A percentile compares a stretch with the other conserved stretches of the same genome.
Conservation (phyloP, 2,888 invertebrate genomes). For the Sympetrum striolatum region DNA sequence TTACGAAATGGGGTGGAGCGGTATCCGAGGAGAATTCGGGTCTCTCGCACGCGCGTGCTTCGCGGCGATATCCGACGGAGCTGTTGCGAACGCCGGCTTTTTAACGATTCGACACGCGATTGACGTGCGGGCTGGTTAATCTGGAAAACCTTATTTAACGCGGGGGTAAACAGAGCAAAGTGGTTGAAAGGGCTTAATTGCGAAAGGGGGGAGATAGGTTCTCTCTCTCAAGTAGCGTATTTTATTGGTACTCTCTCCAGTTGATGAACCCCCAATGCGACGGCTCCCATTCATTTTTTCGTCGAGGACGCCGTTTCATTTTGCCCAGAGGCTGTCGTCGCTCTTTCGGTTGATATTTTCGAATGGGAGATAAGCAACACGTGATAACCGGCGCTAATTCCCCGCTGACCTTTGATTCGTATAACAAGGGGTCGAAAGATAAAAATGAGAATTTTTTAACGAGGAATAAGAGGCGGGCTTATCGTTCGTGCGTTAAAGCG, state of each 20-base stretch:
- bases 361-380: background rate
- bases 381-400: background rate
- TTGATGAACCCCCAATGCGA: background rate
- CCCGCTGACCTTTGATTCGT: background rate
- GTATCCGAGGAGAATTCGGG: background rate
- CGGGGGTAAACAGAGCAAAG: background rate
- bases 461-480: too few relatives aligned
- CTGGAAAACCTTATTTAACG: background rate
- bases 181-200: background rate
- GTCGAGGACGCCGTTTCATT: background rate
- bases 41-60: background rate
- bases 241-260: background rate
- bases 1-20: background rate
- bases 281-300: background rate
- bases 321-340: background rate
- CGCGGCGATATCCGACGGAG: background rate
- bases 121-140: background rate
- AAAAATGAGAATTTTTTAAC: too few relatives aligned
- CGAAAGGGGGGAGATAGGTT: background rate
- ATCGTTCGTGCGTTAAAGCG: too few relatives aligned
- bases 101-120: constrained; percentile 24
- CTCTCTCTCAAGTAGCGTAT: background rate
- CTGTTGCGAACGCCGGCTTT: background rate
- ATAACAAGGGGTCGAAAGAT: background rate
- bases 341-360: background rate